Evolutionary conservation across 2,113 vertebrate species (phyloP).

Genomic region (Herpailurus yagouaroundi): DNA sequence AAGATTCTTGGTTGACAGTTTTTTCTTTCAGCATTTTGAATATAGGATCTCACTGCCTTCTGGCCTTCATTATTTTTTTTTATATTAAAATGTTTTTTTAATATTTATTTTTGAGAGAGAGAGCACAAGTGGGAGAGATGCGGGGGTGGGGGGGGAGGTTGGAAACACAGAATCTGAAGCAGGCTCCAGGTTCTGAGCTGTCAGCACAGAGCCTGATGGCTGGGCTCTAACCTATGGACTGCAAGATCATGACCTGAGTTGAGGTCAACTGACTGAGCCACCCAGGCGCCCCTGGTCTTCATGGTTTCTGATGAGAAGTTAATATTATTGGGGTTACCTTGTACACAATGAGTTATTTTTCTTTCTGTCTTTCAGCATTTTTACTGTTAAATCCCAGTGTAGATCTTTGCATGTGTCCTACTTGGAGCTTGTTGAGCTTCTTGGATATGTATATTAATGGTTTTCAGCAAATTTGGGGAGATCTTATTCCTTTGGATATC

Average conservation of each 20-base stretch:
- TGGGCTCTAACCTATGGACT: too few species aligned
- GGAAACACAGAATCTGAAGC: too few species aligned
- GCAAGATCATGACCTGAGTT: too few species aligned
- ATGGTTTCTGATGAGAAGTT: constrained; percentile 30
- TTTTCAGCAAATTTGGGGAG: constrained; percentile 18
- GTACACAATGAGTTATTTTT: background rate
- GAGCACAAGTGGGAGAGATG: too few species aligned
- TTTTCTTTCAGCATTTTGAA: background rate
- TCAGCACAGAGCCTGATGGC: too few species aligned
- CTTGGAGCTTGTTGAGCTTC: background rate
- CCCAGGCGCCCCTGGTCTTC: background rate
- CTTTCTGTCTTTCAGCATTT: constrained; percentile 13
- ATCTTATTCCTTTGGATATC: background rate
- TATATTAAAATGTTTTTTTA: too few species aligned
- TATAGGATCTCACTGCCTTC: background rate
- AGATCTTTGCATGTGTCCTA: background rate
- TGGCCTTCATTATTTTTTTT: background rate
- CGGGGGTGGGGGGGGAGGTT: too few species aligned
- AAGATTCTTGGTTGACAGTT: background rate
- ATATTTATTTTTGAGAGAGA: too few species aligned
- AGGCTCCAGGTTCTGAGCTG: too few species aligned
- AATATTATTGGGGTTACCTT: background rate
- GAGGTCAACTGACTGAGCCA: too few species aligned
- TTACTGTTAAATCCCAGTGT: background rate
- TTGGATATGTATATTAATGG: background rate